Base-by-base conservation (phyloP, 2,113 vertebrate genomes). In the Orientallactaga bullata region DNA sequence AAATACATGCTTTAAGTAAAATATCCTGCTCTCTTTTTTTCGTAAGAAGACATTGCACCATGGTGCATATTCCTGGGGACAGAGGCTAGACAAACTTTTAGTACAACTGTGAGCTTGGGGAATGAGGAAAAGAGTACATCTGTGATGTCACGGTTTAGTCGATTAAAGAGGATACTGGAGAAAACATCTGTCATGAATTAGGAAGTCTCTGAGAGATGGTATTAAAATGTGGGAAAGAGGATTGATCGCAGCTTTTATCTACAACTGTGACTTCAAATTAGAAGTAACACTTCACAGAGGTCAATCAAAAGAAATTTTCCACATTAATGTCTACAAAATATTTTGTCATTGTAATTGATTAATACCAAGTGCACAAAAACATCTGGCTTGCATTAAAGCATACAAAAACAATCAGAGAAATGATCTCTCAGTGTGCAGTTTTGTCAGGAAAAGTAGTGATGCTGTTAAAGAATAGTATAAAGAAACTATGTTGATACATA, bases 241-340 rank as follows among this genome's bases (percentile, higher is more conserved):
- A 35, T 35, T 23, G 37, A 82, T 69, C 20, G 55, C 8, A 83
- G 1, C 8, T 80, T 94, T 91, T 28, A 73, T 42, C 7, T 60
- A 85, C 42, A 39, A 94, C 83, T 85, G 51, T 63, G 39, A 85
- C 12, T 92, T 35, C 91, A 30, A 51, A 68, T 81, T 91, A 90
- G 39, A 95, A 92, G 20, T 13, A 86, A 60, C 0, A n/a, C 2
- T 83, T 95, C 12, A 80, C 21, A 86, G 65, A 78, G 24, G 30
- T 86, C 23, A 77, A 83, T 2, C 63, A 80, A 85, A 89, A 89
- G 42, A 65, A 17, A 66, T 85, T 94, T 92, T 90, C 51, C 55
- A 91, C 80, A 87, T 78, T 81, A 85, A 82, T 89, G 42, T 55
- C 23, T 71, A n/a, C n/a, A 63, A 88, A 94, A 23, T 60, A 95